These are phyloP conservation scores for Arnoldichthys spilopterus DNA, from an alignment of 2,797 vertebrate genomes.

Conservation along the genomic window DNA sequence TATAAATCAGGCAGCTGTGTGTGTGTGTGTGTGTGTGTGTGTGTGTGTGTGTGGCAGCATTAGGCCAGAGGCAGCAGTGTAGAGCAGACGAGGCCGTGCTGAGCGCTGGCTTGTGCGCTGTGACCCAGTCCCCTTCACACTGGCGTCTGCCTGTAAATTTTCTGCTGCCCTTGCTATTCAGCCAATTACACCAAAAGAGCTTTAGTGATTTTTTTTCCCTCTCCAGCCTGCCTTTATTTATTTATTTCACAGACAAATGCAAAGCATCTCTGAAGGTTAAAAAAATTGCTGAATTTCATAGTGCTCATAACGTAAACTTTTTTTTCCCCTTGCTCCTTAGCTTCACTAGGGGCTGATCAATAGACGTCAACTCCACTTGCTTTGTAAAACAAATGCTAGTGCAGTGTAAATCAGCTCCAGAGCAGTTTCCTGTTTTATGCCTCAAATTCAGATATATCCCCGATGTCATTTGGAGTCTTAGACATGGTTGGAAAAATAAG, in stretches of 20 bases:
- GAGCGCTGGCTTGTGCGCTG: constrained; percentile 73
- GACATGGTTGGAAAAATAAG: constrained; percentile 36
- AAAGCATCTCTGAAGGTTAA: constrained; percentile 82
- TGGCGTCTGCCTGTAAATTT: constrained; percentile 85
- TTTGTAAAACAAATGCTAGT: constrained; percentile 65
- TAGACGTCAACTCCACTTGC: constrained; percentile 71
- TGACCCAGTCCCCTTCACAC: constrained; percentile 89
- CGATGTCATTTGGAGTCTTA: constrained; percentile 21
- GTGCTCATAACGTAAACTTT: constrained; percentile 74
- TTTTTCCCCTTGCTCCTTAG: constrained; percentile 53
- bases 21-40: constrained; percentile 69
- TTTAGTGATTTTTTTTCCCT: constrained; percentile 79
- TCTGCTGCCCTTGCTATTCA: constrained; percentile 88
- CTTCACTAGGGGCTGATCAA: constrained; percentile 70
- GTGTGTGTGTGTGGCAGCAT: constrained; percentile 27
- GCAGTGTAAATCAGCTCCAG: constrained; percentile 58
- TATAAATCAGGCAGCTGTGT: constrained; percentile 62
- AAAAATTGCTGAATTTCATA: constrained; percentile 82
- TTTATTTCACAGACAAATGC: constrained; percentile 81
- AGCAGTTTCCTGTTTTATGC: constrained; percentile 64
- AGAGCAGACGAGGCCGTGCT: constrained; percentile 47
- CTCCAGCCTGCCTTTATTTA: constrained; percentile 70
- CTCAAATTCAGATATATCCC: constrained; percentile 54
- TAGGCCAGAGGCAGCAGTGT: constrained; percentile 25
- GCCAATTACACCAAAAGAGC: constrained; percentile 87